Conservation (phyloP, 2,888 invertebrate species). For the Heterodera filipjevi region DNA sequence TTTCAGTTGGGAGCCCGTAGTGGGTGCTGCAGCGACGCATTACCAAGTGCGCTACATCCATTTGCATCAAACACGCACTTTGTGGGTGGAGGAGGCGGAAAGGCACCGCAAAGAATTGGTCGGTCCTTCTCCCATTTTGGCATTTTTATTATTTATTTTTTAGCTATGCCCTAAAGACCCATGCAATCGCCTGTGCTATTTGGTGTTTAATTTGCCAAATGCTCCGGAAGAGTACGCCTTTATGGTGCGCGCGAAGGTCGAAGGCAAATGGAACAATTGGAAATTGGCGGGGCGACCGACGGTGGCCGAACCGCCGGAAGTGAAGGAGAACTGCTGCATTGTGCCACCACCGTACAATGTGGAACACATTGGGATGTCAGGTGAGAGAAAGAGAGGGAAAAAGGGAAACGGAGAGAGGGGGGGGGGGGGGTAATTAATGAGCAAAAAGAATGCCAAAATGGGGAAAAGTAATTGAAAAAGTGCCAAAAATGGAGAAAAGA, state of each 20-base stretch:
- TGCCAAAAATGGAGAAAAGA: too few species aligned
- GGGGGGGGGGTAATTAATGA: too few species aligned
- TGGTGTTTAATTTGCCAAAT: slow-evolving; percentile 64
- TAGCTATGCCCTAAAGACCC: slow-evolving; percentile 59
- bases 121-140: too few species aligned
- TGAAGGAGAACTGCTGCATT: slow-evolving; percentile 62
- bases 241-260: slow-evolving; percentile 63
- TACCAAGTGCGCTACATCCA: slow-evolving; percentile 63
- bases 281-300: slow-evolving; percentile 59
- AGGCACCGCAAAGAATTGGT: slow-evolving; percentile 43
- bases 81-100: slow-evolving; percentile 59
- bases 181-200: slow-evolving; percentile 64
- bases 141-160: background rate
- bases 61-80: slow-evolving; percentile 51
- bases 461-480: too few species aligned
- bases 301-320: slow-evolving; percentile 53
- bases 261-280: slow-evolving; percentile 64
- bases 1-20: slow-evolving; percentile 52
- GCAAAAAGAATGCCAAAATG: background rate
- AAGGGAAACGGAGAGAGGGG: background rate
- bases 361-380: slow-evolving; percentile 55
- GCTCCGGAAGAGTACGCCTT: slow-evolving; percentile 55
- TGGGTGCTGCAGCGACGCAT: slow-evolving; percentile 56
- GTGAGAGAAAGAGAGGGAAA: background rate
- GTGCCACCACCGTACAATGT: slow-evolving; percentile 65